These are phyloP conservation scores for Nettapus auritus DNA, from an alignment of 2,113 vertebrate genomes.

Conservation along the genomic window DNA sequence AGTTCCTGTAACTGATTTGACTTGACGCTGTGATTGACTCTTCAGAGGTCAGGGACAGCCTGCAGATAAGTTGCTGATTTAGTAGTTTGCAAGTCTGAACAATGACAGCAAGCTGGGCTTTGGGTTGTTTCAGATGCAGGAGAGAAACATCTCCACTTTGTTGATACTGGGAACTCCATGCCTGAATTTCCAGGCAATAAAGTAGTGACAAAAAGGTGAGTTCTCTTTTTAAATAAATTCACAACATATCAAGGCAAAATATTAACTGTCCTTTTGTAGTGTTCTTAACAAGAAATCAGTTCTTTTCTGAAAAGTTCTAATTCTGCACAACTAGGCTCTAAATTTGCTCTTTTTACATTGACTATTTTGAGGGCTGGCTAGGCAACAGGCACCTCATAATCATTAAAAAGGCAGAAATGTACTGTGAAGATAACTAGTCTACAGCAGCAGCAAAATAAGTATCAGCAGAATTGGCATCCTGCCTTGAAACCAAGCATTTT, in stretches of 20 bases:
- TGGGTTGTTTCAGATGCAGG: not conserved
- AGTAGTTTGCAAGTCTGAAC: not conserved
- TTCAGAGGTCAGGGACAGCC: not conserved
- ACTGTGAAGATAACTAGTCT: not conserved
- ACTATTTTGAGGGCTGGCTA: not conserved
- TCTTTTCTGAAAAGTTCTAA: not conserved
- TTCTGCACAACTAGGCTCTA: not conserved
- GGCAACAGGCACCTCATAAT: not conserved
- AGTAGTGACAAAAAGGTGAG: not conserved
- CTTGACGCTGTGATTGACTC: not conserved
- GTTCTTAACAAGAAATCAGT: not conserved
- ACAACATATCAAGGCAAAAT: not conserved
- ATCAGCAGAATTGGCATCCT: not conserved
- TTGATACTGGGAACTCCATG: not conserved
- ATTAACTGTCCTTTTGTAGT: not conserved
- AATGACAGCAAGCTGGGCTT: not conserved
- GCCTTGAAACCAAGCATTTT: not conserved
- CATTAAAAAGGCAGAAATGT: not conserved
- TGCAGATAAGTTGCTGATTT: not conserved
- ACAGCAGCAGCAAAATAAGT: not conserved
- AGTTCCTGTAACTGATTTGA: not conserved
- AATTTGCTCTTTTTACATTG: not conserved
- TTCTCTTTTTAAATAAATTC: not conserved
- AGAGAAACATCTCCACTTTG: not conserved
- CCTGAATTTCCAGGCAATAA: not conserved